phyloP scores from a whole-genome alignment of 2,888 invertebrate species.

The Sturmia bella region DNA sequence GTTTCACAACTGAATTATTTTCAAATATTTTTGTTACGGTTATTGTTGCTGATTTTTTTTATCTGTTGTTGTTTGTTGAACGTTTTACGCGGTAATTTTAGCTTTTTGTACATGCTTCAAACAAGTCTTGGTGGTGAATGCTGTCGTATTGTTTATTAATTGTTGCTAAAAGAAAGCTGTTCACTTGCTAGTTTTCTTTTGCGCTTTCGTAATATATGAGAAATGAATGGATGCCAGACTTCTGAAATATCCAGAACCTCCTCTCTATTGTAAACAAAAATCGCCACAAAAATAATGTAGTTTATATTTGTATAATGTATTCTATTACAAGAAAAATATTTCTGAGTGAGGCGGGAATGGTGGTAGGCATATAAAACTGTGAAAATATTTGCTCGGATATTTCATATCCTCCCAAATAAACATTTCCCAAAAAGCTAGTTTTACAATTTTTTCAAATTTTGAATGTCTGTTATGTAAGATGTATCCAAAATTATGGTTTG shows the following conservation, averaged over 20 bases:
- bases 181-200: constrained; percentile 59
- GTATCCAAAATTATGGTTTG: too few relatives aligned
- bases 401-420: too few relatives aligned
- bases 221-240: constrained; percentile 21
- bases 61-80: constrained; percentile 44
- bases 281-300: too few relatives aligned
- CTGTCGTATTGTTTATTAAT: constrained; percentile 59
- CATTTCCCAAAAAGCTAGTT: too few relatives aligned
- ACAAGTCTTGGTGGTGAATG: constrained; percentile 65
- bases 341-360: too few relatives aligned
- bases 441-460: too few relatives aligned
- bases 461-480: too few relatives aligned
- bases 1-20: constrained; percentile 38
- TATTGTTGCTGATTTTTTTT: constrained; percentile 18
- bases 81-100: constrained; percentile 46
- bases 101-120: constrained; percentile 54
- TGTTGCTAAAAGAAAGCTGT: constrained; percentile 67
- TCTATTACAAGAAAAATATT: too few relatives aligned
- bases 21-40: constrained; percentile 6
- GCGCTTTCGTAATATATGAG: constrained; percentile 36
- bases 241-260: neutral
- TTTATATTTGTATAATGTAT: too few relatives aligned
- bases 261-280: neutral
- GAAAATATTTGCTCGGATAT: too few relatives aligned
- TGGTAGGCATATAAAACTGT: too few relatives aligned